A percentile compares a stretch with the other conserved stretches of the same genome.
Evolutionary conservation across 2,888 invertebrate genomes (phyloP).

Genomic region (Copidosoma aretas): DNA sequence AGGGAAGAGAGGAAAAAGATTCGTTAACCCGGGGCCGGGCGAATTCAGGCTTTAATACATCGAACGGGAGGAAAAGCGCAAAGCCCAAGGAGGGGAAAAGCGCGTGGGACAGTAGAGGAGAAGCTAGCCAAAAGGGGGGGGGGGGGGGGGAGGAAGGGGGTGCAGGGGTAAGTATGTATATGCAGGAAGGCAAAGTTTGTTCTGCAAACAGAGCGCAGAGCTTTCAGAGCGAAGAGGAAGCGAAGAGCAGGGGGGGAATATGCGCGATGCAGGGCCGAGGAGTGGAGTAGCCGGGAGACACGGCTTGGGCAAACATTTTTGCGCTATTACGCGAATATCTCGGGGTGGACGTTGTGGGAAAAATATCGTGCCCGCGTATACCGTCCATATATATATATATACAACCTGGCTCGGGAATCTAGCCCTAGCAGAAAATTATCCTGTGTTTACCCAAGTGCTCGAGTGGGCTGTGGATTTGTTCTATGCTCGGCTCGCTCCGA

Average conservation of each 20-base stretch:
- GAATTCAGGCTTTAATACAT: constrained; percentile 36
- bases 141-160: constrained; percentile 20
- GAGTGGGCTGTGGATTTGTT: too few species aligned
- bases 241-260: constrained; percentile 9
- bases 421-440: too few species aligned
- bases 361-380: too few species aligned
- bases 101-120: background rate
- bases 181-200: constrained; percentile 51
- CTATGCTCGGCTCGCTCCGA: too few species aligned
- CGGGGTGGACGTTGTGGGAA: constrained; percentile 55
- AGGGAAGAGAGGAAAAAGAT: constrained; percentile 24
- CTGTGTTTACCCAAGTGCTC: too few species aligned
- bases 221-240: constrained; percentile 34
- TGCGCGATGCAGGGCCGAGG: constrained; percentile 25
- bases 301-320: constrained; percentile 58
- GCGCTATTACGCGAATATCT: constrained; percentile 55
- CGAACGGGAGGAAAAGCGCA: constrained; percentile 41
- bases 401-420: constrained; percentile 5
- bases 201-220: constrained; percentile 47
- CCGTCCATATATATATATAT: too few species aligned
- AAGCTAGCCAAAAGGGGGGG: background rate
- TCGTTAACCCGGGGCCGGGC: constrained; percentile 38
- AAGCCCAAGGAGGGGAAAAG: constrained; percentile 31
- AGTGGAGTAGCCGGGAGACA: constrained; percentile 37
- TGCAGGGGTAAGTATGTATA: constrained; percentile 17